A percentile compares a stretch with the other conserved stretches of the same genome.
Conservation (phyloP, 2,888 invertebrate species). For the Chloroclystis v-ata region DNA sequence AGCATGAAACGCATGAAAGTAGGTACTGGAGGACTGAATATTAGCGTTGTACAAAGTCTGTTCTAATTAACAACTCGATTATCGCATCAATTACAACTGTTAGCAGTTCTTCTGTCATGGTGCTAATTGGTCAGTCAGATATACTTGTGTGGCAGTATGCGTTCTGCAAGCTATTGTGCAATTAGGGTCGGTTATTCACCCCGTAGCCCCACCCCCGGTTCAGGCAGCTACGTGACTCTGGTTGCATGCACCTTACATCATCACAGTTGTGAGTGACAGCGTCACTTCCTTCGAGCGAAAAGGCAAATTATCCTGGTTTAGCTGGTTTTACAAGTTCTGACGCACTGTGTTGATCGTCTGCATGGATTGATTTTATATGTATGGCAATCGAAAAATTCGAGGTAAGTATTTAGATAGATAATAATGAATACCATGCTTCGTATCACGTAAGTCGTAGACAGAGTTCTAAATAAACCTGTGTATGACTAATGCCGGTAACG, state of each 20-base stretch:
- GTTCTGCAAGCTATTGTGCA: conserved; percentile 54
- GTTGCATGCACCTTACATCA: conserved; percentile 53
- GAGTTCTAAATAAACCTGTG: background rate
- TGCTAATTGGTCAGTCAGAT: conserved; percentile 37
- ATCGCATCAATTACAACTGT: conserved; percentile 29
- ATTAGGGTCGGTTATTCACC: conserved; percentile 62
- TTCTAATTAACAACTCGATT: conserved; percentile 28
- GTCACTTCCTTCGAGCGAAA: conserved; percentile 16
- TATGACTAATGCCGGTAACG: background rate
- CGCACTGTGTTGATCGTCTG: too few relatives aligned
- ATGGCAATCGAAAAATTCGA: too few relatives aligned
- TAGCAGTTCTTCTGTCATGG: conserved; percentile 18
- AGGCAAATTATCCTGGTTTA: conserved; percentile 14
- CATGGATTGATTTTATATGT: too few relatives aligned
- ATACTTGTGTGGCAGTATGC: conserved; percentile 31
- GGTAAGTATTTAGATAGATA: too few relatives aligned
- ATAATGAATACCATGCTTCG: conserved; percentile 2
- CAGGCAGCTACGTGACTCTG: conserved; percentile 59
- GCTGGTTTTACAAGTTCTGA: conserved; percentile 10
- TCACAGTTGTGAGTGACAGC: conserved; percentile 32
- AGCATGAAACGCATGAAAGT: background rate
- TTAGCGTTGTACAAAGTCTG: conserved; percentile 11
- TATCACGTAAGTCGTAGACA: conserved; percentile 18
- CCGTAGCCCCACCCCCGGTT: conserved; percentile 42
- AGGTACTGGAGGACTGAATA: background rate